Percentiles rank a stretch among this genome's conserved stretches.
These are phyloP conservation scores for Eristalis arbustorum DNA, from an alignment of 2,888 invertebrate species.

Conservation along the genomic window DNA sequence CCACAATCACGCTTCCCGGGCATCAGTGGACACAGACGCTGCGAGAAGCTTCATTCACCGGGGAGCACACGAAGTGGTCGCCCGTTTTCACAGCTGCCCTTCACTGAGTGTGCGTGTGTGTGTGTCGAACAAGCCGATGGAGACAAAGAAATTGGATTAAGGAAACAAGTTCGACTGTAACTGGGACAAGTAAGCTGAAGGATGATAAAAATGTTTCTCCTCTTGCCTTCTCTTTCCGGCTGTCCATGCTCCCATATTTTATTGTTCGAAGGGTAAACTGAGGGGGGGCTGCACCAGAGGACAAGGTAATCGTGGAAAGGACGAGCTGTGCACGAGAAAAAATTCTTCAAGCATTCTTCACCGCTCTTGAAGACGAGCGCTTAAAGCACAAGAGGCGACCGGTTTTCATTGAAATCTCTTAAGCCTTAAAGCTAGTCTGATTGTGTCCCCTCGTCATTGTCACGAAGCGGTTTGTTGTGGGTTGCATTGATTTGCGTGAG, in stretches of 20 bases:
- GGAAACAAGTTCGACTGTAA: slow-evolving; percentile 64
- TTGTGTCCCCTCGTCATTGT: no score
- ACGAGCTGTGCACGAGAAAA: no score
- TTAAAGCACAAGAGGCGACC: no score
- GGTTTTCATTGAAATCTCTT: no score
- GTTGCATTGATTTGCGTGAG: no score
- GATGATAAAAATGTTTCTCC: slow-evolving; percentile 37
- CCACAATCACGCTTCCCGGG: slow-evolving; percentile 5
- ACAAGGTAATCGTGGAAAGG: neutral
- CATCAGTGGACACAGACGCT: neutral
- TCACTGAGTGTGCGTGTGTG: neutral
- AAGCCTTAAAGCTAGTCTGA: no score
- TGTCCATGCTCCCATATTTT: neutral
- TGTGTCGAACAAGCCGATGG: slow-evolving; percentile 29
- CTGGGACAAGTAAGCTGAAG: slow-evolving; percentile 39
- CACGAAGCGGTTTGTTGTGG: no score
- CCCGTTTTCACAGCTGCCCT: slow-evolving; percentile 42
- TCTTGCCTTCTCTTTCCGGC: neutral
- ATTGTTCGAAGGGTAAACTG: neutral
- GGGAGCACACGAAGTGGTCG: slow-evolving; percentile 35
- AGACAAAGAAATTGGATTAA: slow-evolving; percentile 68
- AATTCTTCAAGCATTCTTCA: no score
- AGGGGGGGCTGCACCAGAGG: neutral
- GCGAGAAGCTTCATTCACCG: slow-evolving; percentile 17
- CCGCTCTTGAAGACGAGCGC: no score